A percentile compares a stretch with the other conserved stretches of the same genome.
Conservation (phyloP, 2,888 invertebrate genomes). For the Ligdia adustata region DNA sequence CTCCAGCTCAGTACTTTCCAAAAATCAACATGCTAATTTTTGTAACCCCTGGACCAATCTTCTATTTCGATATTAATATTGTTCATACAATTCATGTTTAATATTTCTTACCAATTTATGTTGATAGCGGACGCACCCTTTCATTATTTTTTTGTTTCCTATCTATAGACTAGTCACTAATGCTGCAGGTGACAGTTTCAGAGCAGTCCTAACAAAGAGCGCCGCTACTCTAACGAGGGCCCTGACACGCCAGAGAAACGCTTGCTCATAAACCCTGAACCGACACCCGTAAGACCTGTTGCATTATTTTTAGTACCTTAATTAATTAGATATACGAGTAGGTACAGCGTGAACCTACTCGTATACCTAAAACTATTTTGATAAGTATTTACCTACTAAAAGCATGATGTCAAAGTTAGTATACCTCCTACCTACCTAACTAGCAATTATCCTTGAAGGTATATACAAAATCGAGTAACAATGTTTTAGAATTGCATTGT, state of each 20-base stretch:
- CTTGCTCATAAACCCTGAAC: slow-evolving; percentile 80
- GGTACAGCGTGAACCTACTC: no score
- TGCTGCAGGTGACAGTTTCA: slow-evolving; percentile 74
- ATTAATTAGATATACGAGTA: no score
- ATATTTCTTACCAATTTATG: no score
- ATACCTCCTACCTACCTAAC: no score
- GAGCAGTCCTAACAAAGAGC: slow-evolving; percentile 77
- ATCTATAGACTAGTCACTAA: slow-evolving; percentile 57
- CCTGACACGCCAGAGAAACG: slow-evolving; percentile 78
- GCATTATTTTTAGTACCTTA: no score
- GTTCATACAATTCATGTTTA: no score
- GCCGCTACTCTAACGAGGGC: slow-evolving; percentile 75
- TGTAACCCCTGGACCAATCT: no score
- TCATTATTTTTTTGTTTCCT: slow-evolving; percentile 14
- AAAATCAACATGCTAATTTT: no score
- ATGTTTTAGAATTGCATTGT: not conserved
- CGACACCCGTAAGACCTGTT: slow-evolving; percentile 73
- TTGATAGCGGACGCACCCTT: slow-evolving; percentile 34
- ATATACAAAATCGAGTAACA: not conserved
- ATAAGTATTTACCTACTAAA: slow-evolving; percentile 4
- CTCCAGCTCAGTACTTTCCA: no score
- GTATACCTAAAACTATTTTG: not conserved
- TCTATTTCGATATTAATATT: no score
- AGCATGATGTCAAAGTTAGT: slow-evolving; percentile 8
- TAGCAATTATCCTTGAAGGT: not conserved